These are phyloP conservation scores for Calephelis perditalis DNA, from an alignment of 2,888 invertebrate species.

Conservation along the genomic window DNA sequence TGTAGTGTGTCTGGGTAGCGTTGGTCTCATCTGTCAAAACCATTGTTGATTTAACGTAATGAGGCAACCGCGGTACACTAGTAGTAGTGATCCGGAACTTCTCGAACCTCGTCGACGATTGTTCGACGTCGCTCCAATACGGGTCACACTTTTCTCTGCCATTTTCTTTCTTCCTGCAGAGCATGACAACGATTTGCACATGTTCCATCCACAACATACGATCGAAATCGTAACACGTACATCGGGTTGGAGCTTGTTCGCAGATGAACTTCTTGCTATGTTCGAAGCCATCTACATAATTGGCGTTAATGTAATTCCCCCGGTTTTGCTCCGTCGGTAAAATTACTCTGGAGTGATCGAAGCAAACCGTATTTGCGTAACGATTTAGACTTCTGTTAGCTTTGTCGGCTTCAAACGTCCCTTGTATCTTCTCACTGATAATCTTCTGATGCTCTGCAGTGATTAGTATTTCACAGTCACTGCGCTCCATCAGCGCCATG, in stretches of 20 bases:
- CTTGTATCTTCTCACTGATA: constrained; percentile 4
- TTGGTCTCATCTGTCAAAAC: constrained; percentile 1
- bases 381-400: constrained; percentile 6
- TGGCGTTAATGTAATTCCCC: constrained; percentile 6
- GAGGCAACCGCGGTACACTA: neutral
- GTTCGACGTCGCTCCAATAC: constrained; percentile 5
- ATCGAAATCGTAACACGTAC: constrained; percentile 7
- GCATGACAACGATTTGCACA: constrained; percentile 11
- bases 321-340: constrained; percentile 5
- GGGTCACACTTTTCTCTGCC: neutral
- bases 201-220: constrained; percentile 15
- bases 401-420: constrained; percentile 9
- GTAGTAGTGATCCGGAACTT: constrained; percentile 9
- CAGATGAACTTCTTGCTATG: constrained; percentile 13
- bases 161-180: constrained; percentile 5
- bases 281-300: constrained; percentile 8
- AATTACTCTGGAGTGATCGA: constrained; percentile 9
- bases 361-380: neutral
- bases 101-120: constrained; percentile 2
- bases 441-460: constrained; percentile 7
- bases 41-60: constrained; percentile 4
- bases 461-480: constrained; percentile 5
- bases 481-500: constrained; percentile 13
- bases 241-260: neutral
- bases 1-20: neutral